Conservation (phyloP, 2,113 vertebrate genomes). For the Bujurquina vittata region DNA sequence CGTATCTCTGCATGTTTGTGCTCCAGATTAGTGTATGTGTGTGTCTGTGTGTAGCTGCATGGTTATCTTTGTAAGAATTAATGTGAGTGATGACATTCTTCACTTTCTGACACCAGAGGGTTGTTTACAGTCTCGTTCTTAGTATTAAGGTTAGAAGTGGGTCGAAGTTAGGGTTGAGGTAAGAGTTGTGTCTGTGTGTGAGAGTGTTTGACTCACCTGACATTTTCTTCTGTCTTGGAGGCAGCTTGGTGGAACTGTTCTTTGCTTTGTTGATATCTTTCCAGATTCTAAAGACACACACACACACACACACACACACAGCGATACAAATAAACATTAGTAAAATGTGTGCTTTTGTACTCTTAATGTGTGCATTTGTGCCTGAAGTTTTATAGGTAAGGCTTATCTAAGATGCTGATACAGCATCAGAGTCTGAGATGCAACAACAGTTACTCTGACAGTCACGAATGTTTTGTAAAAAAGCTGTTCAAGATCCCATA, state of each 20-base stretch:
- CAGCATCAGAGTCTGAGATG: background rate
- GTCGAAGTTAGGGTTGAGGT: background rate
- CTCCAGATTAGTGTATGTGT: background rate
- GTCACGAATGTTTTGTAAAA: too few species aligned
- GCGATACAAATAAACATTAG: constrained; percentile 7
- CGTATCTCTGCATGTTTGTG: constrained; percentile 25
- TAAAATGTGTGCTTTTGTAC: background rate
- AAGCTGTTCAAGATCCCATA: too few species aligned
- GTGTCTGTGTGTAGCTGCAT: background rate
- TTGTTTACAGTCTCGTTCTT: background rate
- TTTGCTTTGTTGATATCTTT: constrained; percentile 86
- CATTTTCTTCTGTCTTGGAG: constrained; percentile 78
- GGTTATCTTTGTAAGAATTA: background rate
- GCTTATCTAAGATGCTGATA: background rate
- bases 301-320: background rate
- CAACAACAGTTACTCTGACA: too few species aligned
- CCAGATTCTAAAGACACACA: constrained; percentile 83
- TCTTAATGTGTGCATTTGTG: background rate
- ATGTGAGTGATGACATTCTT: background rate
- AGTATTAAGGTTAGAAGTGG: background rate
- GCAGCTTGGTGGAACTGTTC: constrained; percentile 89
- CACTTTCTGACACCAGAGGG: background rate
- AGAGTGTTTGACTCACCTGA: constrained; percentile 83
- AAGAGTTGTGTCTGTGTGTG: background rate
- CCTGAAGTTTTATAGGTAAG: background rate